A percentile compares a stretch with the other conserved stretches of the same genome.
phyloP scores from a whole-genome alignment of 2,888 invertebrate species.

The Erebia ligea region DNA sequence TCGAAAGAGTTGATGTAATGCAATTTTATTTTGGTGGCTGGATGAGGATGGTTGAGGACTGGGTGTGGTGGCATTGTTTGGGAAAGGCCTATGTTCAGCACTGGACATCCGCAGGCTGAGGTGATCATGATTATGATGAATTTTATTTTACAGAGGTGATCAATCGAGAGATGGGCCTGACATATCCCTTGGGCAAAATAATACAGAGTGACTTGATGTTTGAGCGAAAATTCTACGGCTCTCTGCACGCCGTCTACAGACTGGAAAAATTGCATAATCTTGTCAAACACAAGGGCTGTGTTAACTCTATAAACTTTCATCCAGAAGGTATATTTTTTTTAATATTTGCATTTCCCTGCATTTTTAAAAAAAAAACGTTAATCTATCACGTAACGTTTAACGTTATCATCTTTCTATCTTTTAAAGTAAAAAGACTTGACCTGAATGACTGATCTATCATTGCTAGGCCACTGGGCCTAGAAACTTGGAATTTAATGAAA shows the following conservation, averaged over 20 bases:
- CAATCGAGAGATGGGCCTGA: slow-evolving; percentile 85
- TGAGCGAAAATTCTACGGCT: slow-evolving; percentile 89
- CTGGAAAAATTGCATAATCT: slow-evolving; percentile 90
- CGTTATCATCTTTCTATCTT: too few species aligned
- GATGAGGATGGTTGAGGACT: too few species aligned
- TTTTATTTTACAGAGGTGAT: slow-evolving; percentile 81
- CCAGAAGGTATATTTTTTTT: slow-evolving; percentile 80
- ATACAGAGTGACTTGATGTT: slow-evolving; percentile 81
- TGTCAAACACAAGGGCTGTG: slow-evolving; percentile 93
- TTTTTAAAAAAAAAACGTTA: too few species aligned
- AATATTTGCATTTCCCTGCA: background rate
- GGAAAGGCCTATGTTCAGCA: too few species aligned
- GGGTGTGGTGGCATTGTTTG: too few species aligned
- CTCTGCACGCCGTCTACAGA: slow-evolving; percentile 91
- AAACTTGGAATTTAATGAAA: too few species aligned
- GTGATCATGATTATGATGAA: background rate
- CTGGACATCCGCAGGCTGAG: too few species aligned
- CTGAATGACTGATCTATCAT: too few species aligned
- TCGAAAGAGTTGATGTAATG: too few species aligned
- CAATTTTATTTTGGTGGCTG: slow-evolving; percentile 42
- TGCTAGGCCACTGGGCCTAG: too few species aligned
- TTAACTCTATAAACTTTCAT: slow-evolving; percentile 96
- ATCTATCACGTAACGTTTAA: too few species aligned
- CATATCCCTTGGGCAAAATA: slow-evolving; percentile 72
- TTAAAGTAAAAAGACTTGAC: too few species aligned